Percentiles rank a stretch among this genome's conserved stretches.
Conservation (phyloP, 2,888 invertebrate species). For the Fabriciana adippe region DNA sequence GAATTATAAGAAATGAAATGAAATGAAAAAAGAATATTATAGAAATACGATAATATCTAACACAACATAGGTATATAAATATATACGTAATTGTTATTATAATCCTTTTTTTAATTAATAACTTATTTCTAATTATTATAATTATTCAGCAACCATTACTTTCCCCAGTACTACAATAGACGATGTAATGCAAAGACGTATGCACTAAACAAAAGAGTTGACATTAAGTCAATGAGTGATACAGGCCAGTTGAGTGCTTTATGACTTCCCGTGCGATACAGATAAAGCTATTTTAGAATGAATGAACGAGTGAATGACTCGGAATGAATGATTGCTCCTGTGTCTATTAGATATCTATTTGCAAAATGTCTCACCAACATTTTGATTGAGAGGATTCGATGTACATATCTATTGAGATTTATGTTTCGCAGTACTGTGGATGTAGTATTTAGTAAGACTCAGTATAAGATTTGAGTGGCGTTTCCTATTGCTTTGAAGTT, state of each 20-base stretch:
- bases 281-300: slow-evolving; percentile 70
- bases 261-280: slow-evolving; percentile 63
- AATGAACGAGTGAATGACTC: slow-evolving; percentile 65
- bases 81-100: too few relatives aligned
- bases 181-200: slow-evolving; percentile 26
- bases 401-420: not conserved
- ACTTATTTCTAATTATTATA: too few relatives aligned
- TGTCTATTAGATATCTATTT: slow-evolving; percentile 25
- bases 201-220: slow-evolving; percentile 57
- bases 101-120: too few relatives aligned
- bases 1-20: not conserved
- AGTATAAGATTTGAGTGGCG: too few relatives aligned
- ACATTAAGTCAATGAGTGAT: slow-evolving; percentile 61
- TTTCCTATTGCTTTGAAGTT: too few relatives aligned
- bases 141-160: not conserved
- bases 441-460: too few relatives aligned
- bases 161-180: not conserved
- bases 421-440: not conserved
- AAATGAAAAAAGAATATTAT: too few relatives aligned
- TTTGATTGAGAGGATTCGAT: slow-evolving; percentile 2
- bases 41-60: too few relatives aligned
- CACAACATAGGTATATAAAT: too few relatives aligned
- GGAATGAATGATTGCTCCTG: slow-evolving; percentile 57
- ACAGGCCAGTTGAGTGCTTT: slow-evolving; percentile 66
- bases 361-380: slow-evolving; percentile 4